A percentile compares a stretch with the other conserved stretches of the same genome.
Conservation (phyloP, 1,140 invertebrate genomes). For the Eupeodes corollae region DNA sequence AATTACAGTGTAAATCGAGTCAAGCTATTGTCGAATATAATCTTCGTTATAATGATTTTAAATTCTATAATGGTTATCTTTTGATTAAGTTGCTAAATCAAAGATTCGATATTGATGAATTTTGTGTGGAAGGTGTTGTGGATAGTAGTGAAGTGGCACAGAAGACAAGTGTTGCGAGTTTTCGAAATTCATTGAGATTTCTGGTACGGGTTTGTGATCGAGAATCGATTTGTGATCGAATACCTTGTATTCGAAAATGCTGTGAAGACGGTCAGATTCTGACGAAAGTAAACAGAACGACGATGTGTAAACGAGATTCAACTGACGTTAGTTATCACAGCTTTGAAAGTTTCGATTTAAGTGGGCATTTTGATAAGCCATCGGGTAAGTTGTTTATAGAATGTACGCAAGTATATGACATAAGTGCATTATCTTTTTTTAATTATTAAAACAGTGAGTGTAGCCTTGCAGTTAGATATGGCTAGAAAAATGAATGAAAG, state of each 20-base stretch:
- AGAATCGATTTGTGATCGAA: conserved; percentile 9
- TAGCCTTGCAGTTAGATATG: not conserved
- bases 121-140: conserved; percentile 19
- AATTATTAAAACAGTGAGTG: not conserved
- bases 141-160: not conserved
- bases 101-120: conserved; percentile 6
- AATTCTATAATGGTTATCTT: conserved; percentile 5
- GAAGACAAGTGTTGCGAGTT: not conserved
- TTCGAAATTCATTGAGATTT: conserved; percentile 2
- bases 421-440: not conserved
- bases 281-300: conserved; percentile 14
- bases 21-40: conserved; percentile 19
- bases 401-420: not conserved
- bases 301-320: conserved; percentile 13
- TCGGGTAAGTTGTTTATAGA: conserved; percentile 8
- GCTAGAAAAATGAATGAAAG: not conserved
- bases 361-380: conserved; percentile 15
- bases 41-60: conserved; percentile 4
- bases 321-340: conserved; percentile 12
- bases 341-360: conserved; percentile 14
- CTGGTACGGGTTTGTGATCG: conserved; percentile 33
- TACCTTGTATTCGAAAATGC: conserved; percentile 37
- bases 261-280: conserved; percentile 33
- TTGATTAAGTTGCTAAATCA: not conserved
- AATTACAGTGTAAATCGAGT: conserved; percentile 10